These are phyloP conservation scores for Tragelaphus imberbis DNA, from an alignment of 2,113 vertebrate species.

Conservation along the genomic window DNA sequence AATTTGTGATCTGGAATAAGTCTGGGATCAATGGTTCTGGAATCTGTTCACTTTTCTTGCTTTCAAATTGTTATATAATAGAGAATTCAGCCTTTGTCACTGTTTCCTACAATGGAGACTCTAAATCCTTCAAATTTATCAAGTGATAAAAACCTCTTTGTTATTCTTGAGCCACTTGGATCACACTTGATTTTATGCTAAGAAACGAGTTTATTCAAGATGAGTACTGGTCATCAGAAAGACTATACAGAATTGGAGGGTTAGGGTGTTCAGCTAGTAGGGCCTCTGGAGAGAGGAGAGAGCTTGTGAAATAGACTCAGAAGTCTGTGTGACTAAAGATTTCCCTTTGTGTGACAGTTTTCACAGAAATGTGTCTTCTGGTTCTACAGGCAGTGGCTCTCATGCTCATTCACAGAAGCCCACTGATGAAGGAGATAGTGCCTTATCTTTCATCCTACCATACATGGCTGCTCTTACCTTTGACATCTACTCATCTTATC, in stretches of 20 bases:
- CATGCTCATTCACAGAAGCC: background rate
- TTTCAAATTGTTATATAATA: background rate
- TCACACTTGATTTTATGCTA: background rate
- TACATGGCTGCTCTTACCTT: background rate
- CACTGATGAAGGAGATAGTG: background rate
- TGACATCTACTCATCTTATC: background rate
- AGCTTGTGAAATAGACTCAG: background rate
- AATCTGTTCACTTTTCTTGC: background rate
- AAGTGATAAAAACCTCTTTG: background rate
- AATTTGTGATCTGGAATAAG: background rate
- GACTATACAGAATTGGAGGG: background rate
- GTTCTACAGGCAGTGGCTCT: accelerated
- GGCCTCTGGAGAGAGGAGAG: background rate
- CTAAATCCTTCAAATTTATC: background rate
- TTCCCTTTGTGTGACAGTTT: background rate
- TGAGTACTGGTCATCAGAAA: background rate
- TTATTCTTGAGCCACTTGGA: background rate
- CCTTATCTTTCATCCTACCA: background rate
- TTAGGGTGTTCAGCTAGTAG: background rate
- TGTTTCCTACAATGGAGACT: background rate
- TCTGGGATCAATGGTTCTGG: background rate
- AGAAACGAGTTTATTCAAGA: background rate
- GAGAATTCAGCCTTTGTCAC: background rate
- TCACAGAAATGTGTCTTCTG: background rate
- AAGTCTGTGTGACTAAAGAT: background rate